These are phyloP conservation scores for Hirudo medicinalis DNA, from an alignment of 1,140 invertebrate species.

Conservation along the genomic window DNA sequence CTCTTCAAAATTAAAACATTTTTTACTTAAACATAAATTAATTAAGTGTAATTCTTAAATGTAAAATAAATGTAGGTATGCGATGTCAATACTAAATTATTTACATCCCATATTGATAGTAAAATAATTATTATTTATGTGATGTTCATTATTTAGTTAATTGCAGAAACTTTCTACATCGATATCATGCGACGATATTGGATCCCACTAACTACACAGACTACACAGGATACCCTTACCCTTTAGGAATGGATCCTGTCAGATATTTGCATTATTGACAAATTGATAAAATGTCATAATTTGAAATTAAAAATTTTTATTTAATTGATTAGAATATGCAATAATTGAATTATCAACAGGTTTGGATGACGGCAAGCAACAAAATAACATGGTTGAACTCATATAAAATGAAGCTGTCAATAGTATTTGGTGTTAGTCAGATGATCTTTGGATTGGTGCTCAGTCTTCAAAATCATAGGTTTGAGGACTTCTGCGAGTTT, in stretches of 20 bases:
- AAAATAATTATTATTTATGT: too few relatives aligned
- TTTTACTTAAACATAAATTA: too few relatives aligned
- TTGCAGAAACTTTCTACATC: constrained; percentile 6
- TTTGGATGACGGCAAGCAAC: constrained; percentile 79
- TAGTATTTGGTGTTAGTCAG: constrained; percentile 85
- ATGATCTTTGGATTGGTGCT: constrained; percentile 91
- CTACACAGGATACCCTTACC: constrained; percentile 31
- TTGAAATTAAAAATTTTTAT: neutral
- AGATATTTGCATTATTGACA: neutral
- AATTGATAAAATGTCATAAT: neutral
- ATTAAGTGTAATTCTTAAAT: too few relatives aligned
- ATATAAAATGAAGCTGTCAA: constrained; percentile 96
- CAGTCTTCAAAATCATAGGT: constrained; percentile 78
- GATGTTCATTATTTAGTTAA: too few relatives aligned
- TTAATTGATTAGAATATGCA: neutral
- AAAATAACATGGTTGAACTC: constrained; percentile 95
- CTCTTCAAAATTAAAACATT: too few relatives aligned
- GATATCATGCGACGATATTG: neutral
- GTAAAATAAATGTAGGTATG: neutral
- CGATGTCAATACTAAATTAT: neutral
- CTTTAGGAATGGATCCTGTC: constrained; percentile 40
- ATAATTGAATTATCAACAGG: constrained; percentile 27
- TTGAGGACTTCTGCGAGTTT: constrained; percentile 34
- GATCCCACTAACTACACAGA: constrained; percentile 15
- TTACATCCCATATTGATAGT: too few relatives aligned